Base-by-base conservation (phyloP, 2,888 invertebrate species). In the Apodemia duryi region DNA sequence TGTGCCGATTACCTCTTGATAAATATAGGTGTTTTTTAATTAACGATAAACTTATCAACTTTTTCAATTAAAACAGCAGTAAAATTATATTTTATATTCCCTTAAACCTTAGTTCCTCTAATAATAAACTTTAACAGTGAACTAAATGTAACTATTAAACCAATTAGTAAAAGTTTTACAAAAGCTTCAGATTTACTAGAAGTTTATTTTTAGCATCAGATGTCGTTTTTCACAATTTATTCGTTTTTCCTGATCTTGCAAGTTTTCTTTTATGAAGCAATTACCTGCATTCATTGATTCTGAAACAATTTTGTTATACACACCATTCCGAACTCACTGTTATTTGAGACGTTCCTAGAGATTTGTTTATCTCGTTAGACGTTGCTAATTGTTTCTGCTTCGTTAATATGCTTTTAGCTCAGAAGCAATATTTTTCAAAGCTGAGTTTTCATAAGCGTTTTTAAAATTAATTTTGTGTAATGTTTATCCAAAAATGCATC, bases 281-380 rank as follows among this genome's bases (percentile, higher is more conserved):
- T 46, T 46, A 46, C 46, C 46, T 46, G 46, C 46, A 46, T 46
- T 46, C 46, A 46, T 46, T 46, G 46, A 46, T 46, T 46, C 46
- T 13, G 6, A 46, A 46, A 46, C 6, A 46, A 46, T 46, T n/a
- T 46, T 46, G 13, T 46, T 46, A 46, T 46, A n/a, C 13, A 46
- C 6, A 13, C 13, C 13, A 46, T 46, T 46, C n/a, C 5, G n/a
- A 46, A 13, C 5, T 46, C 46, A 46, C 13, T 13, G 4, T 46
- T 46, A 46, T 46, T 5, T n/a, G 46, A 13, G 46, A 13, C 46
- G 46, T 13, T 46, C 6, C 46, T 46, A 13, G 13, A 46, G 46
- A 46, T n/a, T 46, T 46, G 46, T 13, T 46, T 46, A 46, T 46
- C 46, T 46, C 46, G 46, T 46, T 46, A 46, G 46, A 46, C 46